A percentile compares a stretch with the other conserved stretches of the same genome.
Conservation (phyloP, 2,888 invertebrate genomes). For the Phalera bucephala region DNA sequence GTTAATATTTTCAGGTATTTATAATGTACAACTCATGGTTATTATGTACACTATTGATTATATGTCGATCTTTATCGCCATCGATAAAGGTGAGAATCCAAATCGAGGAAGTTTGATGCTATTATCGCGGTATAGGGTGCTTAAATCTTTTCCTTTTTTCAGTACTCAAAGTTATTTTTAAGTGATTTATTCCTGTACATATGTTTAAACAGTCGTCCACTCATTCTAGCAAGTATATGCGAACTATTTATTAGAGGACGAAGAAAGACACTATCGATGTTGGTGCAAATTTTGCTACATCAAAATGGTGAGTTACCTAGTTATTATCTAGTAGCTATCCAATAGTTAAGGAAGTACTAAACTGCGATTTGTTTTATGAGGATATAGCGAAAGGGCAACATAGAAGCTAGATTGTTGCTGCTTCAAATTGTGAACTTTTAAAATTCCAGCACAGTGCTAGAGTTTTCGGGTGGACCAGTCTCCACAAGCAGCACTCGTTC, state of each 20-base stretch:
- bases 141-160: conserved; percentile 17
- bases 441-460: no score
- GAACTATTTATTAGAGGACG: conserved; percentile 46
- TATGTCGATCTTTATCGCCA: conserved; percentile 57
- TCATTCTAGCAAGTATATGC: conserved; percentile 47
- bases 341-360: no score
- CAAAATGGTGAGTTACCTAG: conserved; percentile 36
- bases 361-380: no score
- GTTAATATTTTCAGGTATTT: conserved; percentile 48
- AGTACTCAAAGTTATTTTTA: conserved; percentile 38
- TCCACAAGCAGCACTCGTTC: no score
- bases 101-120: no score
- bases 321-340: no score
- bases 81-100: conserved; percentile 48
- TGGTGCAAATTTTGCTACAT: conserved; percentile 41
- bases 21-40: conserved; percentile 55
- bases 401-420: no score
- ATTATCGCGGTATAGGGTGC: no score
- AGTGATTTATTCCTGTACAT: conserved; percentile 48
- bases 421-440: no score
- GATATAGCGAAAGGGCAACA: no score
- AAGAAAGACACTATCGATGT: conserved; percentile 37
- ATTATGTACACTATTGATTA: conserved; percentile 46
- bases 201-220: conserved; percentile 44
- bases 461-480: no score